Conservation (phyloP, 2,888 invertebrate genomes). For the Lacanobia oleracea region DNA sequence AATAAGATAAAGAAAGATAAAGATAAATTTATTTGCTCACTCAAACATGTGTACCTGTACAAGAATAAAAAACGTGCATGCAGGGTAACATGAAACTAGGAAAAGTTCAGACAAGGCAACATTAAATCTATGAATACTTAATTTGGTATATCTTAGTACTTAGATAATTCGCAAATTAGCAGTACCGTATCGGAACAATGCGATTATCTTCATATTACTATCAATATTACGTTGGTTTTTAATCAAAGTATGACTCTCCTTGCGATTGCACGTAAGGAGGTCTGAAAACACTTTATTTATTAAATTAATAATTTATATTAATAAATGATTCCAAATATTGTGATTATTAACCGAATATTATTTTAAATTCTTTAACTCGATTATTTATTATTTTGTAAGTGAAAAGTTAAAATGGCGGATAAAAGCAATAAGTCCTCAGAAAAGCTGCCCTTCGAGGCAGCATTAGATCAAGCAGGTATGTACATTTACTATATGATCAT, state of each 20-base stretch:
- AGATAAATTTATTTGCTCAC: too few species aligned
- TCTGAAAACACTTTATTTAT: conserved; percentile 1
- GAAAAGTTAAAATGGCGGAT: conserved; percentile 55
- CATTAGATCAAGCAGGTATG: conserved; percentile 74
- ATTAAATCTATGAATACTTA: background rate
- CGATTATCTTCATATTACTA: conserved; percentile 35
- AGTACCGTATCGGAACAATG: conserved; percentile 20
- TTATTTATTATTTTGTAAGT: conserved; percentile 6
- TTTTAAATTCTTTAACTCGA: background rate
- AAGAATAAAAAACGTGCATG: too few species aligned
- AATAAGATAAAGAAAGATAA: too few species aligned
- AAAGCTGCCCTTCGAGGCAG: conserved; percentile 72
- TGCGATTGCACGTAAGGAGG: conserved; percentile 30
- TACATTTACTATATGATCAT: background rate
- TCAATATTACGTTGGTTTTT: conserved; percentile 25
- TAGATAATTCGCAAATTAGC: conserved; percentile 39
- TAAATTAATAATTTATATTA: background rate
- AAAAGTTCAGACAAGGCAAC: too few species aligned
- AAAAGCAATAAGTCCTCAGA: conserved; percentile 47
- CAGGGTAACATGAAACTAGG: too few species aligned
- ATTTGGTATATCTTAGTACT: background rate
- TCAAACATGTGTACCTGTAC: too few species aligned
- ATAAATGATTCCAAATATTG: background rate
- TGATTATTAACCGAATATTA: background rate
- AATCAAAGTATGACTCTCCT: conserved; percentile 34